Evolutionary conservation across 1,140 invertebrate species (phyloP), one percentile per base, ranked within the genome.

Genomic region (Sycobia sp.): DNA sequence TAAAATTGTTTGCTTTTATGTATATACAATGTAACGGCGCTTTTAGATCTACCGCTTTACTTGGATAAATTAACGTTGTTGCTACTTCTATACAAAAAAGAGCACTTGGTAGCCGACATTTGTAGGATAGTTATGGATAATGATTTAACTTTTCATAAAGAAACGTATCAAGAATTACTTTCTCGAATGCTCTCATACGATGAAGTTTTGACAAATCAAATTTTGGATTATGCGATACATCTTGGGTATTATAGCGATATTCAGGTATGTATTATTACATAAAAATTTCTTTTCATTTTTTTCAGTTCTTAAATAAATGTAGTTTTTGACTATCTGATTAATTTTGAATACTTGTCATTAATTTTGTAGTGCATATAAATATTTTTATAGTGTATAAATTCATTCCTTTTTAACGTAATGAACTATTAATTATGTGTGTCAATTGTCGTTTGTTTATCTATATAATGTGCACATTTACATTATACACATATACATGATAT

Each of bases 221-320:
- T 78, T 13, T 69, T 72, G 54, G 58, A 68, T 23, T 72, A 68
- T 51, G 71, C 69, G 13, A 59, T 66, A 51, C 13, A 13, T n/a
- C 57, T 77, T 27, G 71, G 71, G 9, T 29, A 70, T 36, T 77
- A 76, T 32, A 55, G 34, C 16, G 51, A 22, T 47, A n/a, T 71
- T 16, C 55, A 70, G 65, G 72, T 78, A 69, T 13, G 13, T n/a
- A 4, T 34, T 39, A 14, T 23, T 29, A 1, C 9, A 32, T 7
- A 11, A 7, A 32, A 7, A 11, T 7, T 32, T 32, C 11, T 32
- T 32, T 32, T 32, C 11, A 32, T 32, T 7, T 32, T 32, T 32
- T 32, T 32, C n/a, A n/a, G n/a, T n/a, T n/a, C n/a, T n/a, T n/a
- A n/a, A n/a, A n/a, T n/a, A n/a, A n/a, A n/a, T n/a, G n/a, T n/a